Conservation (phyloP, 2,113 vertebrate species). For the Bubo bubo region DNA sequence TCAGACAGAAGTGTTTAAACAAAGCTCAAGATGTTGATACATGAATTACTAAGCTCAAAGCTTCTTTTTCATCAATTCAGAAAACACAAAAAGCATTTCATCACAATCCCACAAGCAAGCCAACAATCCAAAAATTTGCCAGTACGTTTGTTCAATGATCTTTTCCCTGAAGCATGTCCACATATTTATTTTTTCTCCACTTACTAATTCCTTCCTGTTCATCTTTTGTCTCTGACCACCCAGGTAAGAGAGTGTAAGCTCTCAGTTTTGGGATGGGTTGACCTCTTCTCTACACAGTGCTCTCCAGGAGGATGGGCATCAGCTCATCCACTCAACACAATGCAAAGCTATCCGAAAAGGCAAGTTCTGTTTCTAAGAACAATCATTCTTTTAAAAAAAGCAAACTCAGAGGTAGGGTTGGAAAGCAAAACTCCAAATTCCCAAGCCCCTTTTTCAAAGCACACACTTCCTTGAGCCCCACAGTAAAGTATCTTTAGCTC, state of each 20-base stretch:
- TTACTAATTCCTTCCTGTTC: neutral
- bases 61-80: neutral
- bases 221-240: neutral
- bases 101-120: neutral
- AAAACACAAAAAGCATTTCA: neutral
- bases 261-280: neutral
- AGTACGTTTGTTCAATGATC: neutral
- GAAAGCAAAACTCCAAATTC: neutral
- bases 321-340: neutral
- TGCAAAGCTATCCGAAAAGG: neutral
- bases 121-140: neutral
- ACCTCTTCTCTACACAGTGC: neutral
- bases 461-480: neutral
- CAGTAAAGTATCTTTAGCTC: neutral
- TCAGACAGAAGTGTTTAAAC: conserved; percentile 23
- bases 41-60: neutral
- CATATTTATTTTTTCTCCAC: neutral
- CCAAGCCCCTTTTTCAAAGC: neutral
- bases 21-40: neutral
- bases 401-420: neutral
- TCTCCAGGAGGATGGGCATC: neutral
- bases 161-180: neutral
- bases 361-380: neutral
- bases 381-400: neutral
- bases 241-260: neutral